Conservation (phyloP, 2,797 vertebrate genomes). For the Acropternis orthonyx region DNA sequence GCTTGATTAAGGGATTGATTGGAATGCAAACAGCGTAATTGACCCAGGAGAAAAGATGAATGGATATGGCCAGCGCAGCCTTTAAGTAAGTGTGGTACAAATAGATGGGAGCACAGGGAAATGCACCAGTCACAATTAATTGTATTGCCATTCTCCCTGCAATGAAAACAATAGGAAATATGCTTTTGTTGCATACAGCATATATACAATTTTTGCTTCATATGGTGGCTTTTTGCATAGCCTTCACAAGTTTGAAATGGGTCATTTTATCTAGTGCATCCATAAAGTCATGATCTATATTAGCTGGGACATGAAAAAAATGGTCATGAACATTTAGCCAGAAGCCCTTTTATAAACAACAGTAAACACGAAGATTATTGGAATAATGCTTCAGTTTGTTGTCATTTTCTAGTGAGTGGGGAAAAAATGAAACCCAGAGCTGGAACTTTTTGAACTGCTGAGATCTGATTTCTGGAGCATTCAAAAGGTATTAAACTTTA, state of each 20-base stretch:
- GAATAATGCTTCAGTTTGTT: slow-evolving; percentile 29
- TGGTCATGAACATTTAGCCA: background rate
- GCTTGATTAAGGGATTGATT: slow-evolving; percentile 58
- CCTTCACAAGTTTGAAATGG: background rate
- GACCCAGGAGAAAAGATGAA: slow-evolving; percentile 52
- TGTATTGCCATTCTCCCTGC: slow-evolving; percentile 4
- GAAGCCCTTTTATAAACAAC: slow-evolving; percentile 13
- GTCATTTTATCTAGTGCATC: background rate
- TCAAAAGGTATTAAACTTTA: background rate
- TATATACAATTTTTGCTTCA: background rate
- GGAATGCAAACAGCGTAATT: slow-evolving; percentile 55
- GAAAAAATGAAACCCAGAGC: background rate
- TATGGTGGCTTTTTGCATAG: background rate
- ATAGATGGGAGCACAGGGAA: slow-evolving; percentile 12
- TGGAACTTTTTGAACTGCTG: background rate
- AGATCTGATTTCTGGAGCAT: background rate
- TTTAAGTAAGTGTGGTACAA: slow-evolving; percentile 32
- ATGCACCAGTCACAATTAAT: slow-evolving; percentile 12
- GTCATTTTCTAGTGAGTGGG: background rate
- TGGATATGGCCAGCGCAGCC: background rate
- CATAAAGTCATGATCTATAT: background rate
- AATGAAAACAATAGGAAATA: background rate
- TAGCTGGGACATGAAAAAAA: background rate
- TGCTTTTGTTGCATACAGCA: background rate
- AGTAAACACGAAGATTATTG: slow-evolving; percentile 10